Conservation (phyloP, 30 jellyfish, hydroid and myxozoan species). For the Nemopilema nomurai region DNA sequence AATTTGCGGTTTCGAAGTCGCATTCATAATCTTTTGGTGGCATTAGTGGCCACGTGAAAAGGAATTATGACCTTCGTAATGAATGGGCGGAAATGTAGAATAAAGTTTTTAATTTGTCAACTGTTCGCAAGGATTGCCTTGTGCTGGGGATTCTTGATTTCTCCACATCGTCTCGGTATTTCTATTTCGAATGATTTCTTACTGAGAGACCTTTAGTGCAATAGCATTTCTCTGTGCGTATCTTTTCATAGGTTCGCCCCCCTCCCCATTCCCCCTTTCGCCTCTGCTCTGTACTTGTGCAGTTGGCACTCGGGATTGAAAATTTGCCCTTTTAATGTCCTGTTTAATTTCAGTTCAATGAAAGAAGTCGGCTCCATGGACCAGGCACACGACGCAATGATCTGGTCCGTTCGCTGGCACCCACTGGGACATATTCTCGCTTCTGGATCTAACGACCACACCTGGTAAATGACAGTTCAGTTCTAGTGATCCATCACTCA, state of each 20-base stretch:
- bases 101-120: background rate
- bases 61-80: too few relatives aligned
- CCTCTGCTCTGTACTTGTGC: too few relatives aligned
- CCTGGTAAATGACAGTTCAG: conserved; percentile 94
- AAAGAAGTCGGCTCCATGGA: conserved; percentile 94
- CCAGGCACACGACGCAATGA: conserved; percentile 98
- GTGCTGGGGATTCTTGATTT: too few relatives aligned
- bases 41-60: too few relatives aligned
- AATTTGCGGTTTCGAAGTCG: too few relatives aligned
- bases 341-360: conserved; percentile 67
- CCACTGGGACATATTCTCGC: conserved; percentile 97
- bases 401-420: conserved; percentile 98
- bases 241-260: too few relatives aligned
- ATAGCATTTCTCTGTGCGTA: too few relatives aligned
- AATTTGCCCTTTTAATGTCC: background rate
- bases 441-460: conserved; percentile 97
- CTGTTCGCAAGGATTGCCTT: background rate
- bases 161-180: too few relatives aligned
- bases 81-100: too few relatives aligned
- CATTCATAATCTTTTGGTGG: too few relatives aligned
- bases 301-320: background rate
- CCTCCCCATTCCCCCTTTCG: too few relatives aligned
- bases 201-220: too few relatives aligned
- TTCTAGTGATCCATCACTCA: background rate
- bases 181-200: background rate